These are phyloP conservation scores for Lordiphosa stackelbergi DNA, from an alignment of 1,140 invertebrate species.

Conservation along the genomic window DNA sequence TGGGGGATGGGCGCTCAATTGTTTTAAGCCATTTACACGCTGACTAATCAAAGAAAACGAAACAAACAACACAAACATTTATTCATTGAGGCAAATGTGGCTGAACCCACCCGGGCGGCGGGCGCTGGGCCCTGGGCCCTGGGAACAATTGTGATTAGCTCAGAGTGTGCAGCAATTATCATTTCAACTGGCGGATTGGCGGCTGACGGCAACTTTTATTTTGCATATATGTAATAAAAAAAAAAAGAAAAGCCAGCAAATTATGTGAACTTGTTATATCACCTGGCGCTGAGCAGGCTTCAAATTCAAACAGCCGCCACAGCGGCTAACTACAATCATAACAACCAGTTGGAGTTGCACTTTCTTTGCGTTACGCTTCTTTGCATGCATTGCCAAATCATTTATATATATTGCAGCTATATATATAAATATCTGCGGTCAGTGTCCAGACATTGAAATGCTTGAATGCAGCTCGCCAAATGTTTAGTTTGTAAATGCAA, in stretches of 20 bases:
- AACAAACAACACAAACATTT: constrained; percentile 10
- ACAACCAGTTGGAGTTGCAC: constrained; percentile 36
- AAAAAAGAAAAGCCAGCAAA: constrained; percentile 64
- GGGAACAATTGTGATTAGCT: constrained; percentile 60
- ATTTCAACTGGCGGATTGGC: constrained; percentile 23
- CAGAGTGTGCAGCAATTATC: constrained; percentile 44
- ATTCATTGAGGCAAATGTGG: constrained; percentile 1
- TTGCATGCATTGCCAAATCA: constrained; percentile 71
- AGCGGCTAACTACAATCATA: constrained; percentile 14
- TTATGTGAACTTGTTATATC: constrained; percentile 75
- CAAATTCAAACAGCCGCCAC: background rate
- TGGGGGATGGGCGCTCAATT: constrained; percentile 1
- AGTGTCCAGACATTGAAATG: constrained; percentile 73
- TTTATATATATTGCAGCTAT: constrained; percentile 24
- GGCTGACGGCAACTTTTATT: constrained; percentile 36
- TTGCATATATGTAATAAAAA: constrained; percentile 5
- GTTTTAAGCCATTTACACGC: constrained; percentile 3
- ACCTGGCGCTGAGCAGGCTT: constrained; percentile 26
- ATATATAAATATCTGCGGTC: constrained; percentile 45
- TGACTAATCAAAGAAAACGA: constrained; percentile 38
- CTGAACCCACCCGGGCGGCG: background rate
- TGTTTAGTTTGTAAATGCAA: background rate
- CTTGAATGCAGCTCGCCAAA: constrained; percentile 54
- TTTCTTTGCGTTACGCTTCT: constrained; percentile 75
- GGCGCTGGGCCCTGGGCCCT: constrained; percentile 31